These are phyloP conservation scores for Sebastes kiyomatsui DNA, from an alignment of 2,797 vertebrate species.

Conservation along the genomic window DNA sequence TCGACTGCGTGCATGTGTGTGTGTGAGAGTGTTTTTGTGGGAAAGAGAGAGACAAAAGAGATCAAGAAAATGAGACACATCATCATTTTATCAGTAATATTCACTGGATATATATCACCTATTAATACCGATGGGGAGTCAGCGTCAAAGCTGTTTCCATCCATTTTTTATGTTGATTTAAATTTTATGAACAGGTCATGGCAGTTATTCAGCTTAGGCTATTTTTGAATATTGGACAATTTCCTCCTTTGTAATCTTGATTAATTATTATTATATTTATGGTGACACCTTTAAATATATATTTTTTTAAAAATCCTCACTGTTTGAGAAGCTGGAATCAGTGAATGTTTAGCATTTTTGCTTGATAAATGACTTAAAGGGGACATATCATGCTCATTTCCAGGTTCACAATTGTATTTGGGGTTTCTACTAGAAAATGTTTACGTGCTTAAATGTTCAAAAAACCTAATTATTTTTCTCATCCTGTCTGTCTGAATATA, in stretches of 20 bases:
- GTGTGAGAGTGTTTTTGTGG: background rate
- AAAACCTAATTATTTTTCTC: too few relatives aligned
- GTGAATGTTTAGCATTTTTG: background rate
- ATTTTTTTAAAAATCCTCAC: background rate
- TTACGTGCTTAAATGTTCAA: too few relatives aligned
- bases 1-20: background rate
- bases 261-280: background rate
- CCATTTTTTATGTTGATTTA: slow-evolving; percentile 36
- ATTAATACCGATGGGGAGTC: background rate
- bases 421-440: too few relatives aligned
- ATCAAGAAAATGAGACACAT: slow-evolving; percentile 3
- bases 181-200: slow-evolving; percentile 18
- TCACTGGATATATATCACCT: background rate
- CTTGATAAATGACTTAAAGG: background rate
- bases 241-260: background rate
- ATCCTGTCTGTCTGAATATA: too few relatives aligned
- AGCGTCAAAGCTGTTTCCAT: background rate
- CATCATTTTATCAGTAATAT: background rate
- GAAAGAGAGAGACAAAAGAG: background rate
- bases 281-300: background rate
- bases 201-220: background rate
- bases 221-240: background rate
- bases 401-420: too few relatives aligned
- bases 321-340: background rate
- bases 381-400: too few relatives aligned